phyloP scores from a whole-genome alignment of 2,888 invertebrate species.

The Cheilosia grossa region DNA sequence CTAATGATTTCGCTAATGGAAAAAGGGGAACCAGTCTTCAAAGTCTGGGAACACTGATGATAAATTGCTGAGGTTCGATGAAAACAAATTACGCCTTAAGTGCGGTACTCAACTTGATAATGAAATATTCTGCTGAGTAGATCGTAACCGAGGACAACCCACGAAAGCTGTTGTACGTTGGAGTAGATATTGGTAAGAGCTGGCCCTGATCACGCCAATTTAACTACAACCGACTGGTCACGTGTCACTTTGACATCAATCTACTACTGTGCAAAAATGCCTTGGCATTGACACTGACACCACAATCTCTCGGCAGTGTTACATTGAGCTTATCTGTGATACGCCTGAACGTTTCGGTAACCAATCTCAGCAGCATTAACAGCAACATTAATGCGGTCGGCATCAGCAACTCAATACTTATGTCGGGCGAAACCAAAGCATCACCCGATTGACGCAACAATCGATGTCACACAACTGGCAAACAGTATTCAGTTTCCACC shows the following conservation, averaged over 20 bases:
- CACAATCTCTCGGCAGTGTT: background rate
- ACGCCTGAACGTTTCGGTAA: background rate
- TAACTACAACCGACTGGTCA: too few species aligned
- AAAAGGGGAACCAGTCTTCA: too few species aligned
- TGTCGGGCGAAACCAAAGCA: background rate
- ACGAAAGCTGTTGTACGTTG: too few species aligned
- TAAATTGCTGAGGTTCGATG: background rate
- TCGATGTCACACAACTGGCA: background rate
- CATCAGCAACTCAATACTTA: constrained; percentile 17
- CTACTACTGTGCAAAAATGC: background rate
- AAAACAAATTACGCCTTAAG: background rate
- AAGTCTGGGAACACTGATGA: background rate
- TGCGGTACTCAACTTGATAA: constrained; percentile 13
- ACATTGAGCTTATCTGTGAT: background rate
- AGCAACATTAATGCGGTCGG: constrained; percentile 27
- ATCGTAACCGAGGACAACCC: too few species aligned
- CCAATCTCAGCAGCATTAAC: background rate
- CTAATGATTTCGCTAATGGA: too few species aligned
- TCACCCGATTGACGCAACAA: background rate
- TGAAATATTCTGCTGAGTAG: background rate
- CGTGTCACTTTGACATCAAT: background rate
- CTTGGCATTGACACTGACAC: constrained; percentile 9
- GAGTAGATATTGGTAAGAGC: too few species aligned
- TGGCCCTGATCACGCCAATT: too few species aligned
- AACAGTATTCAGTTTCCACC: background rate